These are phyloP conservation scores for Xanthorhoe designata DNA, from an alignment of 2,888 invertebrate genomes.

Conservation along the genomic window DNA sequence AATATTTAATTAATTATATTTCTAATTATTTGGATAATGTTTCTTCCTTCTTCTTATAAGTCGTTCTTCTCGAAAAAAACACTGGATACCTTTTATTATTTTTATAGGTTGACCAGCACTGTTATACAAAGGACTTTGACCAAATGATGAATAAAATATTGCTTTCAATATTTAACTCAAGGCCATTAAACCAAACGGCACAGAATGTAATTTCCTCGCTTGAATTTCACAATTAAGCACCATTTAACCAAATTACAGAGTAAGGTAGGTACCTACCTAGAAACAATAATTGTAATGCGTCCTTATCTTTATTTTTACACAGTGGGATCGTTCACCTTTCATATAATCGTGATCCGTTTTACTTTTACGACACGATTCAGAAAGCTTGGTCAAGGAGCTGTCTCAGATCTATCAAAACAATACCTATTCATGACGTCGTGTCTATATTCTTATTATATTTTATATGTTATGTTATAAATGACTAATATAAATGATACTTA, in stretches of 20 bases:
- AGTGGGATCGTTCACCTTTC: slow-evolving; percentile 62
- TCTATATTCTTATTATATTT: too few species aligned
- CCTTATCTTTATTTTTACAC: slow-evolving; percentile 70
- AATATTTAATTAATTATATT: too few species aligned
- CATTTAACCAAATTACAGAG: slow-evolving; percentile 2
- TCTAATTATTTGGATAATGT: too few species aligned
- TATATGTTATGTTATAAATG: too few species aligned
- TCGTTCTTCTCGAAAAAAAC: too few species aligned
- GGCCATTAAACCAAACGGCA: too few species aligned
- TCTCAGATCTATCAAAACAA: slow-evolving; percentile 19
- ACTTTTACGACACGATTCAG: slow-evolving; percentile 43
- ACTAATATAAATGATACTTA: too few species aligned
- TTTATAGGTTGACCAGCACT: too few species aligned
- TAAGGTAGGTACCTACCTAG: background rate
- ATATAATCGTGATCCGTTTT: slow-evolving; percentile 39
- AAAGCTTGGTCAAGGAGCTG: slow-evolving; percentile 38
- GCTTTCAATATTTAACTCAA: too few species aligned
- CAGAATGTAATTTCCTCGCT: background rate
- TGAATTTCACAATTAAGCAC: background rate
- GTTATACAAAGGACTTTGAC: background rate
- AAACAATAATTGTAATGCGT: slow-evolving; percentile 37
- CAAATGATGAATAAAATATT: background rate
- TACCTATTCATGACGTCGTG: too few species aligned
- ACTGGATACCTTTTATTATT: too few species aligned
- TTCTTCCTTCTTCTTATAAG: too few species aligned